Evolutionary conservation across 1,140 invertebrate species (phyloP), one percentile per base, ranked within the genome.

Genomic region (Papilio xuthus): DNA sequence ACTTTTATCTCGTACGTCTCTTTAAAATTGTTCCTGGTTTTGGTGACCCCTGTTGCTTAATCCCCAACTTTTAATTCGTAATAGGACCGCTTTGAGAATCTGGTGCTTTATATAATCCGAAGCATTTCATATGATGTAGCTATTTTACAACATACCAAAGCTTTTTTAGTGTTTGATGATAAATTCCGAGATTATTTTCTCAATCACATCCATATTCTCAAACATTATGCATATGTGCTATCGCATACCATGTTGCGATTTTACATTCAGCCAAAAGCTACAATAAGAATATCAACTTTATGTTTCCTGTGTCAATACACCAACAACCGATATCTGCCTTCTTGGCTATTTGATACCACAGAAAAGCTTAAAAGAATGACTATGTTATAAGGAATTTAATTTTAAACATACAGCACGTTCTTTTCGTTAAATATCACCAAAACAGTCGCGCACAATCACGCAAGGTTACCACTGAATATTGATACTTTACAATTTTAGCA

Each of bases 291-390:
- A 80, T 32, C 80, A 83, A 88, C 80, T 90, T 90, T 87, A 92
- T 90, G 89, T 89, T 88, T 92, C 87, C 89, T 90, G 89, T 88
- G 87, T 89, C 86, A 83, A 83, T 88, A 88, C 81, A 86, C 85
- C 82, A 83, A 81, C 80, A 84, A 82, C 85, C 85, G 84, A 86
- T 83, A 60, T 72, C 50, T 76, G 70, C 73, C 69, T 79, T 75
- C 73, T 79, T 42, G 44, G 70, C 23, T 73, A 44, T 73, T 23
- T 15, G 20, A 44, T 71, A 71, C 32, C 26, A 15, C 60, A 67
- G 26, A 32, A 28, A 28, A 18, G 26, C 12, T 32, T 20, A 12
- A 15, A 67, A 26, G 13, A 28, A 12, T 28, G 1, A 28, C n/a
- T 53, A 15, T 28, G 26, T 28, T 9, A 20, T 23, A 67, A 28